Conservation (phyloP, 2,797 vertebrate species). For the Spondyliosoma cantharus region DNA sequence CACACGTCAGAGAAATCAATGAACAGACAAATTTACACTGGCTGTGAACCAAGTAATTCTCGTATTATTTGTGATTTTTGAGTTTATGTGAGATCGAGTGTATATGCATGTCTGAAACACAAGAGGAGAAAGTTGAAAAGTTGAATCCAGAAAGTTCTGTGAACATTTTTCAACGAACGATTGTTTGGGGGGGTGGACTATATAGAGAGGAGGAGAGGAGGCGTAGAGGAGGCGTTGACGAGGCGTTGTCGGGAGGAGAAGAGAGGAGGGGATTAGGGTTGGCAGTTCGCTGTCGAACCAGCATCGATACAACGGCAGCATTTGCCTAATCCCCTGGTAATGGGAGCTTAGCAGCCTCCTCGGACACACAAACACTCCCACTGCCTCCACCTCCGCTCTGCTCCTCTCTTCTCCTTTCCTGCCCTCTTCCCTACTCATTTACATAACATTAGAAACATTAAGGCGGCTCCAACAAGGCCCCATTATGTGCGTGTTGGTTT, state of each 20-base stretch:
- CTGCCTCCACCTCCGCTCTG: constrained; percentile 77
- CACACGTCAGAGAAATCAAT: constrained; percentile 78
- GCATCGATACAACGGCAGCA: constrained; percentile 86
- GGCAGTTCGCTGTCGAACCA: constrained; percentile 84
- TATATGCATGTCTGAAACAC: constrained; percentile 56
- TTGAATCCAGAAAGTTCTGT: constrained; percentile 69
- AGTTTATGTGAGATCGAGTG: constrained; percentile 27
- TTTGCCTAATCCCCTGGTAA: constrained; percentile 90
- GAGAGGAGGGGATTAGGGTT: constrained; percentile 85
- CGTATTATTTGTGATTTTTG: constrained; percentile 50
- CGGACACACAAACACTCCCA: constrained; percentile 86
- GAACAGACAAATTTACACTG: constrained; percentile 75
- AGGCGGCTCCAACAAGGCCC: constrained; percentile 85
- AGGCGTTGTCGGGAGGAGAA: constrained; percentile 80
- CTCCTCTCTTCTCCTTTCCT: constrained; percentile 74
- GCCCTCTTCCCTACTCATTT: constrained; percentile 80
- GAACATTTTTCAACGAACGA: constrained; percentile 63
- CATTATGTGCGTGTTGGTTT: constrained; percentile 88
- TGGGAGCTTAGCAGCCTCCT: constrained; percentile 87
- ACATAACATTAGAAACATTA: constrained; percentile 87
- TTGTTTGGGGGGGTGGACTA: constrained; percentile 27
- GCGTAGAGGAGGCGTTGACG: constrained; percentile 73
- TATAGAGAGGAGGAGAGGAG: constrained; percentile 71
- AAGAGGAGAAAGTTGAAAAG: constrained; percentile 62
- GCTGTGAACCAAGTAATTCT: constrained; percentile 73